Evolutionary conservation across 2,888 invertebrate genomes (phyloP).

Genomic region (Agrilus cyanescens): DNA sequence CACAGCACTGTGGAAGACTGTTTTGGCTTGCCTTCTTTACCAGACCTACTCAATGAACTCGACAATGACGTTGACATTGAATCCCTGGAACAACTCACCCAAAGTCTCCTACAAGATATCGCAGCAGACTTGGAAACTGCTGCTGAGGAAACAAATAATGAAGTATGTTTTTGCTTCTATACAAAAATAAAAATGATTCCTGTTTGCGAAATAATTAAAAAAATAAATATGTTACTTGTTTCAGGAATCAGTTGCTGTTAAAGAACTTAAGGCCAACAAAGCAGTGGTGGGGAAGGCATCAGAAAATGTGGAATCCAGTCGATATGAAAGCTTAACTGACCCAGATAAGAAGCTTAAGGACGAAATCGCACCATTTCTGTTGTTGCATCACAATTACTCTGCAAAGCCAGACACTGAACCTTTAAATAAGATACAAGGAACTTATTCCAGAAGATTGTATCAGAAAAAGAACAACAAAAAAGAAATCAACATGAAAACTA

Average conservation of each 20-base stretch:
- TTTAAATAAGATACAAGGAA: constrained; percentile 2
- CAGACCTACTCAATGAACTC: constrained; percentile 72
- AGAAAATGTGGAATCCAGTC: constrained; percentile 74
- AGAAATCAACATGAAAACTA: constrained; percentile 7
- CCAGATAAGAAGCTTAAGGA: constrained; percentile 17
- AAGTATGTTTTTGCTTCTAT: constrained; percentile 39
- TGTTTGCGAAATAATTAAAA: not conserved
- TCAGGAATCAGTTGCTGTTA: constrained; percentile 35
- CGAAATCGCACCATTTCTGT: constrained; percentile 29
- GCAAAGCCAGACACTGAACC: constrained; percentile 20
- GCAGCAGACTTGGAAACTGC: constrained; percentile 57
- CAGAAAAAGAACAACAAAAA: not conserved
- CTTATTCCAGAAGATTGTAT: not conserved
- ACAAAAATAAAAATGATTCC: not conserved
- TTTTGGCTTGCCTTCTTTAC: constrained; percentile 70
- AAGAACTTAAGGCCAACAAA: constrained; percentile 42
- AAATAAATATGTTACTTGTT: constrained; percentile 15
- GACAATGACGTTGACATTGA: constrained; percentile 60
- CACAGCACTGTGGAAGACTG: constrained; percentile 53
- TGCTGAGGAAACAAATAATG: constrained; percentile 53
- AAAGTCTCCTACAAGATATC: constrained; percentile 71
- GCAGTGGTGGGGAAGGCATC: constrained; percentile 80
- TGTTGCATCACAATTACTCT: constrained; percentile 31
- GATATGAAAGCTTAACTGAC: constrained; percentile 40
- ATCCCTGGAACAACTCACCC: constrained; percentile 70